Base-by-base conservation (phyloP, 23 tunicate genomes). In the Phallusia fumigata region DNA sequence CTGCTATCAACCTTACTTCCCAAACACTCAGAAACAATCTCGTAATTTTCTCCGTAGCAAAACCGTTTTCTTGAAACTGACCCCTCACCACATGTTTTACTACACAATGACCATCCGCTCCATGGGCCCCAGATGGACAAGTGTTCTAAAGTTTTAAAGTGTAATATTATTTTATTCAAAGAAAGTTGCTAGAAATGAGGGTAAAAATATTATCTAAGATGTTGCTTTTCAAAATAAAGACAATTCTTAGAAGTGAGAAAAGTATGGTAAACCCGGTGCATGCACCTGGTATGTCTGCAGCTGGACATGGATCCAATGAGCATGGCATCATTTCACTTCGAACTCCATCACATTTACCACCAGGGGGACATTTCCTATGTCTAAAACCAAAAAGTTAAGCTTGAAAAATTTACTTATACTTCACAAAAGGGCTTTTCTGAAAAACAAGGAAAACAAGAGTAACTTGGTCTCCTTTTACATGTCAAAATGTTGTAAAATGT, bases 101-200 rank as follows among this genome's bases (percentile, higher is more conserved):
- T 24, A 58, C 69, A 58, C 69, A 58, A 13, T 58, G 69, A 58
- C 69, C 69, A 58, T 1, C 69, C 69, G 13, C 69, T 58, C 69
- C 69, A 58, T 58, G 69, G 69, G 13, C 69, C 69, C 69, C 69
- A 58, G 26, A 24, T 40, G 8, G 47, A 40, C 10, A 40, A 40
- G 47, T 40, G 47, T 40, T 40, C 47, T 40, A 40, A 40, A 10
- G 47, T n/a, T n/a, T n/a, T n/a, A n/a, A n/a, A n/a, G n/a, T n/a
- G n/a, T n/a, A n/a, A n/a, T n/a, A n/a, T n/a, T n/a, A n/a, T n/a
- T n/a, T n/a, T n/a, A n/a, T n/a, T n/a, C n/a, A n/a, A n/a, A n/a
- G n/a, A n/a, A n/a, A n/a, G n/a, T n/a, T n/a, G n/a, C n/a, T n/a
- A n/a, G n/a, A n/a, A n/a, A n/a, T n/a, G n/a, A n/a, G n/a, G n/a